phyloP scores from a whole-genome alignment of 2,113 vertebrate species.

The Beaufortia kweichowensis region DNA sequence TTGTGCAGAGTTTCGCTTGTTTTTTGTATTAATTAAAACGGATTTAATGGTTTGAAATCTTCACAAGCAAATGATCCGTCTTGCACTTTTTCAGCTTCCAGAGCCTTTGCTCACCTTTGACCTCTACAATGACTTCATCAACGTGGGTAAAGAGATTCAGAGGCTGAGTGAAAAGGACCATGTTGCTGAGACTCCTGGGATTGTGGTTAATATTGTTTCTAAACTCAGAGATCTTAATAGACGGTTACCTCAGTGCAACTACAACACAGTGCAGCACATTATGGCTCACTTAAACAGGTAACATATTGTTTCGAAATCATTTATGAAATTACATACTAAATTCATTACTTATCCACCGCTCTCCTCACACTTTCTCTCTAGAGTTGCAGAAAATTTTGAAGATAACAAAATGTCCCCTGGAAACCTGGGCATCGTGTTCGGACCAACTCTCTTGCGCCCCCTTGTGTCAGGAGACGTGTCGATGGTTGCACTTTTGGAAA shows the following conservation, averaged over 20 bases:
- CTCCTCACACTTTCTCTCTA: slow-evolving; percentile 55
- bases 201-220: slow-evolving; percentile 56
- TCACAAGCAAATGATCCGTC: background rate
- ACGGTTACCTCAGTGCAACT: slow-evolving; percentile 79
- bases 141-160: slow-evolving; percentile 79
- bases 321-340: background rate
- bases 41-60: background rate
- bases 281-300: slow-evolving; percentile 85
- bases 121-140: slow-evolving; percentile 81
- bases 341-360: background rate
- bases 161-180: slow-evolving; percentile 63
- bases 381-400: slow-evolving; percentile 80
- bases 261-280: slow-evolving; percentile 83
- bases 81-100: slow-evolving; percentile 77
- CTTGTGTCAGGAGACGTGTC: slow-evolving; percentile 70
- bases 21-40: slow-evolving; percentile 5
- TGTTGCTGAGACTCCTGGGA: slow-evolving; percentile 54
- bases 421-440: slow-evolving; percentile 93
- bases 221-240: slow-evolving; percentile 76
- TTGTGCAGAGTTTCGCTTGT: too few species aligned
- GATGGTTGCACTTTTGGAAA: slow-evolving; percentile 82
- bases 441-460: slow-evolving; percentile 85
- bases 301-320: background rate
- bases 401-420: slow-evolving; percentile 93
- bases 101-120: slow-evolving; percentile 83